Evolutionary conservation across 2,113 vertebrate species (phyloP).

Genomic region (Uria aalge): DNA sequence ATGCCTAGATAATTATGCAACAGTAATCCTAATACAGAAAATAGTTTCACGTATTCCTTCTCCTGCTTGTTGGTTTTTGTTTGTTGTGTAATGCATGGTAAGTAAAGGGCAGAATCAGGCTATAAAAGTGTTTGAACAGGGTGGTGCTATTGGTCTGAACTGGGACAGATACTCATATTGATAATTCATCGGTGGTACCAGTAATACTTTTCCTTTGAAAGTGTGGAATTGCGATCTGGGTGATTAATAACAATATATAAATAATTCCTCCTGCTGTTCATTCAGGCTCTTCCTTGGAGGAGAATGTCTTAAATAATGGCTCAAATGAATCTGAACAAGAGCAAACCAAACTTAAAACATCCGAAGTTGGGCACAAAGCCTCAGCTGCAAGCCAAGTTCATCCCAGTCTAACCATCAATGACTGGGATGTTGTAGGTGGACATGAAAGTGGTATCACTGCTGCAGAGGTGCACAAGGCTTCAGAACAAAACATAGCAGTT

Average conservation of each 20-base stretch:
- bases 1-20: background rate
- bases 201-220: background rate
- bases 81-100: background rate
- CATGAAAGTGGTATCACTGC: slow-evolving; percentile 78
- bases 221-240: background rate
- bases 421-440: slow-evolving; percentile 77
- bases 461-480: slow-evolving; percentile 75
- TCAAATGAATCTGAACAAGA: slow-evolving; percentile 82
- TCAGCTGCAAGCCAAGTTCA: slow-evolving; percentile 77
- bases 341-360: slow-evolving; percentile 81
- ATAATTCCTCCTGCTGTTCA: slow-evolving; percentile 79
- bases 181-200: background rate
- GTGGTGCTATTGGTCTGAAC: background rate
- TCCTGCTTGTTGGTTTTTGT: background rate
- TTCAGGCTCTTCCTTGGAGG: slow-evolving; percentile 91
- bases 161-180: background rate
- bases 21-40: background rate
- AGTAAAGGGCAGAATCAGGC: background rate
- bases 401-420: slow-evolving; percentile 76
- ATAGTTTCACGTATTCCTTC: background rate
- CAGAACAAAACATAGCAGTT: slow-evolving; percentile 76
- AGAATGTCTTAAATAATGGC: slow-evolving; percentile 88
- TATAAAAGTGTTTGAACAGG: background rate
- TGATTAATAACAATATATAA: background rate
- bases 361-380: slow-evolving; percentile 76